Conservation (phyloP, 1,140 invertebrate species). For the Drosophila takahashii region DNA sequence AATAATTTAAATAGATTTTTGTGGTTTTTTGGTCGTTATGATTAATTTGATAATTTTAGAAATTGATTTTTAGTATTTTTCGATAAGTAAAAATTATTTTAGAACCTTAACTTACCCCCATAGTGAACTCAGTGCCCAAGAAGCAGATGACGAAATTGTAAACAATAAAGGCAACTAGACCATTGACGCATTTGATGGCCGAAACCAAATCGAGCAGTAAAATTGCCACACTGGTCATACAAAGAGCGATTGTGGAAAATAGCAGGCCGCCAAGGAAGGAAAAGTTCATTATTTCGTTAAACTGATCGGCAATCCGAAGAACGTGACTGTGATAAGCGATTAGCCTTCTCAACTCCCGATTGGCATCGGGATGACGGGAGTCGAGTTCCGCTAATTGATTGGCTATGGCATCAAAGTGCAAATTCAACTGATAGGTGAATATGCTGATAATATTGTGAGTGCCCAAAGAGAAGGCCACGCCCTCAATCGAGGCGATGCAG, state of each 20-base stretch:
- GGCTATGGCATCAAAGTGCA: conserved; percentile 67
- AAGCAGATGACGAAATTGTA: conserved; percentile 55
- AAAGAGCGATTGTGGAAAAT: conserved; percentile 67
- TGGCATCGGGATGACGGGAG: conserved; percentile 35
- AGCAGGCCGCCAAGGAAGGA: conserved; percentile 62
- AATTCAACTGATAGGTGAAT: conserved; percentile 59
- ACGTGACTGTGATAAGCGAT: conserved; percentile 57
- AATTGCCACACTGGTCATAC: conserved; percentile 70
- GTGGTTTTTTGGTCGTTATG: too few relatives aligned
- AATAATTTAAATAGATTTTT: too few relatives aligned
- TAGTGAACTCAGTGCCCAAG: conserved; percentile 46
- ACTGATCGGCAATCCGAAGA: conserved; percentile 27
- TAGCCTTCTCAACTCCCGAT: conserved; percentile 42
- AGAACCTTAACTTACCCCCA: conserved; percentile 59
- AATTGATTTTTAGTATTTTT: too few relatives aligned
- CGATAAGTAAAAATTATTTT: too few relatives aligned
- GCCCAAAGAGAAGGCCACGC: conserved; percentile 56
- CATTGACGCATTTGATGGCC: conserved; percentile 56
- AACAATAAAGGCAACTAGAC: conserved; percentile 46
- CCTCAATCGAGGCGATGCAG: conserved; percentile 37
- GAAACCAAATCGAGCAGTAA: conserved; percentile 52
- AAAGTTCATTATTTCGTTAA: conserved; percentile 63
- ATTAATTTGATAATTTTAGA: too few relatives aligned
- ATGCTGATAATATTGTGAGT: conserved; percentile 64
- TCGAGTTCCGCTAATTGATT: conserved; percentile 37